Evolutionary conservation across 2,888 invertebrate species (phyloP).

Genomic region (Amitus sp.): DNA sequence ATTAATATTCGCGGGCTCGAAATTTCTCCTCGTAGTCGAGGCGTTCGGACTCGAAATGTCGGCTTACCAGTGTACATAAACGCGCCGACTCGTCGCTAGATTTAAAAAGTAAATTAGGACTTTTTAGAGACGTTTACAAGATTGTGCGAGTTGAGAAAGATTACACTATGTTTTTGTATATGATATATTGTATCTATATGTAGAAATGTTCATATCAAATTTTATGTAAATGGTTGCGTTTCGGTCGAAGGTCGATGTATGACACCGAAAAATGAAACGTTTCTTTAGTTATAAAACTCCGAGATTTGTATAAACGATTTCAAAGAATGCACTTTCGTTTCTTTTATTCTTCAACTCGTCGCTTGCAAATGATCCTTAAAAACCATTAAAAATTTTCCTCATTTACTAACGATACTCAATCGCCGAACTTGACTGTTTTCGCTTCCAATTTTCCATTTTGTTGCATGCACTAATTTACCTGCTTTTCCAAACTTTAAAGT

Average conservation of each 20-base stretch:
- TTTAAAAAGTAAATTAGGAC: neutral
- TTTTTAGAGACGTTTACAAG: neutral
- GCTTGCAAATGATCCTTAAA: too few species aligned
- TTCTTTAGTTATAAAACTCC: slow-evolving; percentile 14
- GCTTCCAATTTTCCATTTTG: too few species aligned
- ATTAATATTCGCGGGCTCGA: neutral
- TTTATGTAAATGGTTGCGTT: neutral
- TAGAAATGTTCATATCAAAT: neutral
- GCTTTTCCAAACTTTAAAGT: too few species aligned
- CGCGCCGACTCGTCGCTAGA: neutral
- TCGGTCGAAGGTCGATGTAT: neutral
- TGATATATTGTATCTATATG: slow-evolving; percentile 1
- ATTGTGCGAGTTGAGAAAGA: neutral
- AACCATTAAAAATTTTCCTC: too few species aligned
- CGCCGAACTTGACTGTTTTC: too few species aligned
- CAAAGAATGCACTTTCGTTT: neutral
- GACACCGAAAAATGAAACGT: neutral
- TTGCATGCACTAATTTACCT: too few species aligned
- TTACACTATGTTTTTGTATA: slow-evolving; percentile 3
- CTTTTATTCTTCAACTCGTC: neutral
- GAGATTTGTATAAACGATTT: slow-evolving; percentile 1
- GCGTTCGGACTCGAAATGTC: neutral
- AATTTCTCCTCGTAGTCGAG: neutral
- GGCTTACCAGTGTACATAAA: neutral
- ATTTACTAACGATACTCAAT: too few species aligned